Base-by-base conservation (phyloP, 2,113 vertebrate species). In the Poeciliopsis turrubarensis region DNA sequence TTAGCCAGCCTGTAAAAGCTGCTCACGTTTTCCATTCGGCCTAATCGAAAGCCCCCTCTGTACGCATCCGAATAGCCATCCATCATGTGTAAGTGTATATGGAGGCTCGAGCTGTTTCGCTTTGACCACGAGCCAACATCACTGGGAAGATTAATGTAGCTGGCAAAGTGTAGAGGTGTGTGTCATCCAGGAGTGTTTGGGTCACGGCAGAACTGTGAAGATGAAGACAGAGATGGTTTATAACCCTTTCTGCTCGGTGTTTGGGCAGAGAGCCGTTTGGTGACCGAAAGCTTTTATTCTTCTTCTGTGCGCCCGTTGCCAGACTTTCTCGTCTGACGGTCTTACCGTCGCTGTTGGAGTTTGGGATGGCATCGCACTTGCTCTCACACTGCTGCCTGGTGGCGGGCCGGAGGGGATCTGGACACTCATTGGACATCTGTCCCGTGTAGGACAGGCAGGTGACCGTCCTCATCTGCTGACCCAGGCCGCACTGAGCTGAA, bases 371-470 rank as follows among this genome's bases (percentile, higher is more conserved):
- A 70, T 98, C 97, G 89, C 98, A 99, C 95, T 96, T 98, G 92
- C 97, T 99, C 93, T 99, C 97, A 84, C 98, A 99, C 92, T 98
- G 97, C 89, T 99, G 98, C 96, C 98, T 97, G 74, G 92, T 96
- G 76, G 94, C 88, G 80, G 97, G 98, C 26, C 96, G 95, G 70
- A 94, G 91, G 47, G 94, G 86, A 87, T 99, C 97, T 31, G 94
- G 77, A 82, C 98, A 99, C 37, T 99, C 97, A 1, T 73, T 93
- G n/a, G 97, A 98, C 15, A 94, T 94, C 93, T 99, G 98, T 57
- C 97, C 97, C 0, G 96, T 98, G 80, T 97, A 99, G 17, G 97
- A 97, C n/a, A 99, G 94, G 89, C 98, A 99, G 86, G 97, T 97
- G 30, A 99, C 97, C 3, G 95, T 96, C 90, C 98, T 89, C 96